Conservation (phyloP, 2,888 invertebrate species). For the Drosophila niveifrons region DNA sequence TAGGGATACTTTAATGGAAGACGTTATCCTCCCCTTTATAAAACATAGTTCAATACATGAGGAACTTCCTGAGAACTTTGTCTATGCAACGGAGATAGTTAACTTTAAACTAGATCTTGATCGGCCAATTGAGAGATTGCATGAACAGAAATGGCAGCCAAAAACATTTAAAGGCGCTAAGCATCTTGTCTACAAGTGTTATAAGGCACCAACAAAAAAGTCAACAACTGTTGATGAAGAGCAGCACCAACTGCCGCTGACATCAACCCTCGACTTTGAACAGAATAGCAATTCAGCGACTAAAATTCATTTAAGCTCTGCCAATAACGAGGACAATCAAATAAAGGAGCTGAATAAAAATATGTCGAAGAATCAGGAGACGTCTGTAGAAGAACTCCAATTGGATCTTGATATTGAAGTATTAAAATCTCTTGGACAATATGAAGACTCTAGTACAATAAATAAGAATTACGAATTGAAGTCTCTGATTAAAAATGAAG, state of each 20-base stretch:
- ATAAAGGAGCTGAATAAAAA: background rate
- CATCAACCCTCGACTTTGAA: background rate
- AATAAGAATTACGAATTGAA: background rate
- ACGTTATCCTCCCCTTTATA: slow-evolving; percentile 83
- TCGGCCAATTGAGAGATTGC: slow-evolving; percentile 57
- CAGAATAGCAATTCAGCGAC: background rate
- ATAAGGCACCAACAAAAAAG: slow-evolving; percentile 51
- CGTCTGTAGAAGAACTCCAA: background rate
- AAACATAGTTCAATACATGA: slow-evolving; percentile 75
- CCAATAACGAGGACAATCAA: background rate
- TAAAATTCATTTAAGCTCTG: background rate
- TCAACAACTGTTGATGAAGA: background rate
- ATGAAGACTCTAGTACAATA: background rate
- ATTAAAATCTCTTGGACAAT: background rate
- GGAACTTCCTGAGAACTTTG: slow-evolving; percentile 65
- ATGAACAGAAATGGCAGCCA: slow-evolving; percentile 65
- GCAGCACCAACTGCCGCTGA: background rate
- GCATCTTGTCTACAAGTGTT: slow-evolving; percentile 71
- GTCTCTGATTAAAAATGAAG: background rate
- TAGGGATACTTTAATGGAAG: slow-evolving; percentile 81
- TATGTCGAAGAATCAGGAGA: background rate
- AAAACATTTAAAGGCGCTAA: slow-evolving; percentile 63
- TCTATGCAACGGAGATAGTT: slow-evolving; percentile 76
- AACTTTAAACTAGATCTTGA: slow-evolving; percentile 77
- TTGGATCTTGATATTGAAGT: background rate